Evolutionary conservation across 2,113 vertebrate genomes (phyloP).

Genomic region (Crocuta crocuta): DNA sequence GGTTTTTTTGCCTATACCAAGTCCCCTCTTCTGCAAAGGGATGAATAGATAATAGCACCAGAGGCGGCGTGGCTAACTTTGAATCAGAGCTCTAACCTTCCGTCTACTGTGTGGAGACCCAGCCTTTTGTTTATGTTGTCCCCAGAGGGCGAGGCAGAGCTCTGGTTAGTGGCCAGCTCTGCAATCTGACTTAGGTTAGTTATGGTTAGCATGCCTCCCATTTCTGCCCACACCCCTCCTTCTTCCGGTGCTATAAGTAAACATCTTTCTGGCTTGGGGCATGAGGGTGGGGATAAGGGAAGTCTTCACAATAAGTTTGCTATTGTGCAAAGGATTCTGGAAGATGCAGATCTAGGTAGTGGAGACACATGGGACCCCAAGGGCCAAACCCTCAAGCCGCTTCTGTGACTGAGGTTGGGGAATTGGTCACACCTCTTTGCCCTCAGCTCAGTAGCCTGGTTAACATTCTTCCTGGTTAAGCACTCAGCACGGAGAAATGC

Average conservation of each 20-base stretch:
- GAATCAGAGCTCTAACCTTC: neutral
- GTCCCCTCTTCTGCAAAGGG: neutral
- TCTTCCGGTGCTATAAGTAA: neutral
- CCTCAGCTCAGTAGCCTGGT: neutral
- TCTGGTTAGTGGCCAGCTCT: neutral
- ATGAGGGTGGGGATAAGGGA: neutral
- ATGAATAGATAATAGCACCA: neutral
- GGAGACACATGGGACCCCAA: neutral
- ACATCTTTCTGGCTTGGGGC: slow-evolving; percentile 25
- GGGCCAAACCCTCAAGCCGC: neutral
- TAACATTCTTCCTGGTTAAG: neutral
- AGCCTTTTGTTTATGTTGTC: neutral
- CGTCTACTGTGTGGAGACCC: neutral
- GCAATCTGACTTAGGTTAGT: slow-evolving; percentile 35
- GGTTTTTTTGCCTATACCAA: neutral
- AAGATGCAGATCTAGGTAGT: neutral
- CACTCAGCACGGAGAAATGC: neutral
- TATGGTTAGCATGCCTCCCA: neutral
- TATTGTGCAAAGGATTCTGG: neutral
- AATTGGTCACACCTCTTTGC: neutral
- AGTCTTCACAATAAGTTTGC: neutral
- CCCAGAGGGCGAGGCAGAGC: neutral
- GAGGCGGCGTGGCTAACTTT: neutral
- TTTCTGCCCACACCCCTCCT: neutral
- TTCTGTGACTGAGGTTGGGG: neutral